phyloP scores from a whole-genome alignment of 1,140 invertebrate species.

The Cecropterus lyciades region DNA sequence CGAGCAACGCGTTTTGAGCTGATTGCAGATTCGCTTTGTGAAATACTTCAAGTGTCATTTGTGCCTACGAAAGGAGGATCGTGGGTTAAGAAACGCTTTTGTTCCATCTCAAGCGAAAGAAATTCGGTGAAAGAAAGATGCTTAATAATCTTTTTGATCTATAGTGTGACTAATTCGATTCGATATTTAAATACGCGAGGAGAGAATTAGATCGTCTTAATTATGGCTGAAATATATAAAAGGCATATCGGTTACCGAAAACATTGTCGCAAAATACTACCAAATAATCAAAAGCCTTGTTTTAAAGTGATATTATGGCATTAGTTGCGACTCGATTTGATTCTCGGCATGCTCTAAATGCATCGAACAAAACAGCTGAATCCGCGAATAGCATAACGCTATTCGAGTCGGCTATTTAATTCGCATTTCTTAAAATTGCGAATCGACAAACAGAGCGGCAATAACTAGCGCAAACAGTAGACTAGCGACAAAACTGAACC shows the following conservation, averaged over 20 bases:
- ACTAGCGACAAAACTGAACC: slow-evolving; percentile 4
- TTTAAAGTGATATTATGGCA: no score
- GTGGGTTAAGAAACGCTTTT: slow-evolving; percentile 15
- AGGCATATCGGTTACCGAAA: no score
- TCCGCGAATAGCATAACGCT: background rate
- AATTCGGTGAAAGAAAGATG: background rate
- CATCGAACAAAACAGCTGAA: slow-evolving; percentile 1
- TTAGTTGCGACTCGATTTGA: no score
- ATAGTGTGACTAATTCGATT: no score
- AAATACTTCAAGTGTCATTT: slow-evolving; percentile 36
- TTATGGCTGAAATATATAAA: no score
- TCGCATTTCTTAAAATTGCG: slow-evolving; percentile 6
- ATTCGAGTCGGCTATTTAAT: background rate
- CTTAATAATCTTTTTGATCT: background rate
- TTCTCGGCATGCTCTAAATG: background rate
- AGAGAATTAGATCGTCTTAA: no score
- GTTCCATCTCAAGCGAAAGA: background rate
- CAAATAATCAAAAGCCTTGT: no score
- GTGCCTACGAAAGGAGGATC: slow-evolving; percentile 14
- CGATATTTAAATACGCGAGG: no score
- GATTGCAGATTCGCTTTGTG: slow-evolving; percentile 38
- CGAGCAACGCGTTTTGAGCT: slow-evolving; percentile 34
- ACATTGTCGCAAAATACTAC: no score
- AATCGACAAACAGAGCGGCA: background rate
- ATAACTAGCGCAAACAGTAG: background rate